Evolutionary conservation across 1,140 invertebrate species (phyloP).

Genomic region (Microplitis demolitor): DNA sequence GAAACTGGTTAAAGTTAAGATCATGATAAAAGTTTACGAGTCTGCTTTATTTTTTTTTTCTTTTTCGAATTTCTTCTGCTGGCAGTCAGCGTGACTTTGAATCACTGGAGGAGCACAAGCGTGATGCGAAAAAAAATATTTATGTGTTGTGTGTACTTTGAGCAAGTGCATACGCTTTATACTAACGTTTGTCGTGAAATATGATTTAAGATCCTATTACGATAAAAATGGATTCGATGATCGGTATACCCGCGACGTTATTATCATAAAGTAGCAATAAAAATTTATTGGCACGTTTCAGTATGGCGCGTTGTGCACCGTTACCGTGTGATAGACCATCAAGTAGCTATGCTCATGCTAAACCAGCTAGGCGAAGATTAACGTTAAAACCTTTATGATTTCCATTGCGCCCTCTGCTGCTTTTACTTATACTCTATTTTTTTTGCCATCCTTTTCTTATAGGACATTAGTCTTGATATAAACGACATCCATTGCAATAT

Average conservation of each 20-base stretch:
- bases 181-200: constrained; percentile 14
- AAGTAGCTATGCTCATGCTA: neutral
- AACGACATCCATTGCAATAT: neutral
- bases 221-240: constrained; percentile 24
- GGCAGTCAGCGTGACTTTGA: neutral
- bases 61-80: neutral
- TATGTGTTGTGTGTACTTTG: neutral
- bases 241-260: constrained; percentile 12
- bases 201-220: constrained; percentile 26
- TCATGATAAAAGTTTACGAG: neutral
- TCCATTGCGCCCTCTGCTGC: neutral
- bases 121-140: neutral
- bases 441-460: neutral
- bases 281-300: constrained; percentile 31
- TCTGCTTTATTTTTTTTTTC: neutral
- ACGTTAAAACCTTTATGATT: constrained; percentile 10
- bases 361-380: constrained; percentile 1
- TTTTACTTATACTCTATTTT: neutral
- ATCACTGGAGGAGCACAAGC: neutral
- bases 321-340: constrained; percentile 10
- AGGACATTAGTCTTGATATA: constrained; percentile 12
- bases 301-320: neutral
- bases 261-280: constrained; percentile 32
- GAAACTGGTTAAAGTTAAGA: neutral
- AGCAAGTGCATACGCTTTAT: neutral